Base-by-base conservation (phyloP, 2,797 vertebrate species). In the Melanotaenia boesemani region DNA sequence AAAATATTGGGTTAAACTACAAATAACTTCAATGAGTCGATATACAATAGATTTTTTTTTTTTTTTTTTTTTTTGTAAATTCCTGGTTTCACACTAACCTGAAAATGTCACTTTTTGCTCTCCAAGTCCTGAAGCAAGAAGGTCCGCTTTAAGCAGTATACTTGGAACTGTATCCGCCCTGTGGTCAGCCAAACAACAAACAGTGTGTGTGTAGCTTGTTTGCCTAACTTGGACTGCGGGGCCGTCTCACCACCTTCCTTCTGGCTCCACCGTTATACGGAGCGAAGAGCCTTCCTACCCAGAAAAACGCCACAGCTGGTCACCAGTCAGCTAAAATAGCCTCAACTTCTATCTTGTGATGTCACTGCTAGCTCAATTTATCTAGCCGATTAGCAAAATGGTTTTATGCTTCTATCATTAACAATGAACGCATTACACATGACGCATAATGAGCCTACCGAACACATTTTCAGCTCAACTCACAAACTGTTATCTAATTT, bases 101-200 rank as follows among this genome's bases (percentile, higher is more conserved):
- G 37, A 63, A 63, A 63, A 63, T 62, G 65, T 68, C 12, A 75
- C 59, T 37, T 48, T 75, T 61, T 74, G 57, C 48, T 68, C 73
- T 63, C 56, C 63, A 74, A 67, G 64, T 61, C 56, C 63, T 30
- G 63, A 74, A 41, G 57, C 22, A 50, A 34, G 34, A 30, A 73
- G 71, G 20, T 73, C 55, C 2, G 32, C 36, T 75, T 63, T 75
- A 55, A 75, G 24, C 41, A 7, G 54, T 7, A 65, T 8, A 26
- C 62, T 65, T 70, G 67, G 67, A 52, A 64, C 44, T 64, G 48
- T 60, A 59, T 70, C 41, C 32, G 41, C 59, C 22, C 58, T 70
- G 55, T 70, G 55, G 55, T 71, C 61, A 63, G 61, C 74, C 55
- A 76, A 70, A 64, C 67, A 76, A 74, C 60, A 64, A 50, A 68